Base-by-base conservation (phyloP, 2,888 invertebrate genomes). In the Leptinotarsa haldemani region DNA sequence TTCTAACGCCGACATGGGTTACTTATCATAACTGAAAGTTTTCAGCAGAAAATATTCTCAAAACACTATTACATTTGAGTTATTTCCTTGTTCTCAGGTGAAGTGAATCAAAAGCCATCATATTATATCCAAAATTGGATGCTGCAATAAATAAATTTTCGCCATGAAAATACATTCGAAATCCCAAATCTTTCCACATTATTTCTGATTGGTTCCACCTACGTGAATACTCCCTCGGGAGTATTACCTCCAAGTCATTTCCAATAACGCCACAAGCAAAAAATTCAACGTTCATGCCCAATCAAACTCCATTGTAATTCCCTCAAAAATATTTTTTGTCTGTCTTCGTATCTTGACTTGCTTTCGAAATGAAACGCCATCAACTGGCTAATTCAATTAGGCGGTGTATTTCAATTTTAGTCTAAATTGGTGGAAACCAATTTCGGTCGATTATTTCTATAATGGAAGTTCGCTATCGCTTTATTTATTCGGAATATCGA, bases 321-420 rank as follows among this genome's bases (percentile, higher is more conserved):
- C 70, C 61, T 70, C 71, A 69, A 58, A 58, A 61, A 30, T 16
- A 40, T 61, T 61, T 61, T 61, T 61, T 61, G 30, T 61, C 30
- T n/a, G 25, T 3, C 25, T 4, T 52, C 65, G 30, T 65, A 13
- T 40, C 46, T n/a, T 65, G 53, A 56, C 69, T 71, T 50, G 65
- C 69, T 22, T 40, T 64, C 66, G 30, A 71, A 70, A 65, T 69
- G 70, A 69, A 71, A 30, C 72, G 67, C 71, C 70, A 77, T 77
- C 77, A 74, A 65, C 73, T 71, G 73, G 69, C 63, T 75, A 70
- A 78, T 74, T 74, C 73, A 78, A 78, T 78, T 78, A 78, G 71
- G 66, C 68, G 78, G 73, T 74, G 76, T 78, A 78, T 78, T 78
- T 74, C 75, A 69, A 70, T 68, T 70, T 65, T 64, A 58, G 71